Percentiles rank a stretch among this genome's conserved stretches.
phyloP scores from a whole-genome alignment of 2,797 vertebrate genomes.

The Oreochromis grahami region DNA sequence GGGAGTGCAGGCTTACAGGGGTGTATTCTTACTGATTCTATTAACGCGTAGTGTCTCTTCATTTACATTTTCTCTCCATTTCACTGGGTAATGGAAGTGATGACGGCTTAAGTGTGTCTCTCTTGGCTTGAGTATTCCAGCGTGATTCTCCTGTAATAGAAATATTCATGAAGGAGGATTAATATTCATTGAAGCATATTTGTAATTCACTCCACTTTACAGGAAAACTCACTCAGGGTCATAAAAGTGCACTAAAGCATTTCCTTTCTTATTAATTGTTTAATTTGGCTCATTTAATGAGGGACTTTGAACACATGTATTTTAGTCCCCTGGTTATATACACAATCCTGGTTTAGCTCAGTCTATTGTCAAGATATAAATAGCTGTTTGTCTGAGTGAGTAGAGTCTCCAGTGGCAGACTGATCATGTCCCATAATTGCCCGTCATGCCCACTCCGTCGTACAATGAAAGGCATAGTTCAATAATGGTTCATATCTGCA shows the following conservation, averaged over 20 bases:
- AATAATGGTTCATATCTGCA: constrained; percentile 24
- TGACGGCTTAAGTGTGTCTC: constrained; percentile 35
- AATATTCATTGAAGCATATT: constrained; percentile 32
- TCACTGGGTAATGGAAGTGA: constrained; percentile 30
- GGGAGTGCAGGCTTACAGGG: neutral
- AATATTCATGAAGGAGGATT: constrained; percentile 55
- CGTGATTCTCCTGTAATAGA: constrained; percentile 28
- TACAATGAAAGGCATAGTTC: constrained; percentile 36
- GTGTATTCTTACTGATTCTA: neutral
- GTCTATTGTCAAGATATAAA: constrained; percentile 44
- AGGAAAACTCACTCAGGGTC: neutral
- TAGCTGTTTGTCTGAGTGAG: constrained; percentile 46
- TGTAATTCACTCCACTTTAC: neutral
- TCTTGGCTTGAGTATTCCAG: constrained; percentile 6
- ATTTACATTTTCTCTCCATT: constrained; percentile 33
- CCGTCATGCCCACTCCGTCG: neutral
- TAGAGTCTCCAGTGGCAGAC: neutral
- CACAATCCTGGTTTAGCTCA: constrained; percentile 24
- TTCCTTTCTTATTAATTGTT: constrained; percentile 3
- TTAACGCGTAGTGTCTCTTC: neutral
- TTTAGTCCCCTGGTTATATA: constrained; percentile 16
- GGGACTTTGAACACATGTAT: neutral
- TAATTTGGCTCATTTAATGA: neutral
- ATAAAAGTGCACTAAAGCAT: neutral
- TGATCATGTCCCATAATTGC: constrained; percentile 51